Evolutionary conservation across 1,140 invertebrate genomes (phyloP).

Genomic region (Oppia nitens): DNA sequence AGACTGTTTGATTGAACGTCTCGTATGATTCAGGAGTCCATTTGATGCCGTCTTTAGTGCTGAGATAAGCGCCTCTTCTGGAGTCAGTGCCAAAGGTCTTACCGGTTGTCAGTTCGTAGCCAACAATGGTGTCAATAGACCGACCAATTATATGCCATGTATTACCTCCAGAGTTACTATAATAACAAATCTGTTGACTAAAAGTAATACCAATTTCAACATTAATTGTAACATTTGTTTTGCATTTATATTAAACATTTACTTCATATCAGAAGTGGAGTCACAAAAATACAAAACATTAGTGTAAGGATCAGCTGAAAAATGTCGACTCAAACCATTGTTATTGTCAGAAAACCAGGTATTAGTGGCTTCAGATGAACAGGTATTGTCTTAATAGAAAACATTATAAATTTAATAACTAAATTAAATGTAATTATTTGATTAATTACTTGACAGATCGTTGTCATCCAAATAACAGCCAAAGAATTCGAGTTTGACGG

Average conservation of each 20-base stretch:
- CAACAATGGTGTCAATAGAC: constrained; percentile 10
- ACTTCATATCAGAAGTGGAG: constrained; percentile 19
- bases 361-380: not conserved
- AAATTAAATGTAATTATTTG: not conserved
- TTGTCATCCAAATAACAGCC: constrained; percentile 11
- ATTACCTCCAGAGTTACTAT: not conserved
- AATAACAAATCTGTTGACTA: constrained; percentile 14
- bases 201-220: constrained; percentile 3
- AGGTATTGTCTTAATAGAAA: not conserved
- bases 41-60: constrained; percentile 11
- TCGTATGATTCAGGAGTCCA: constrained; percentile 16
- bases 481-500: constrained; percentile 4
- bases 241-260: not conserved
- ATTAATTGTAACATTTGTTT: not conserved
- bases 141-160: not conserved
- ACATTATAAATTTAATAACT: not conserved
- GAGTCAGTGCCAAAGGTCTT: constrained; percentile 18
- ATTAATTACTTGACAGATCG: constrained; percentile 2
- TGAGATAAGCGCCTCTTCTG: constrained; percentile 14
- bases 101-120: constrained; percentile 17
- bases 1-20: constrained; percentile 14
- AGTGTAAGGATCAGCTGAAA: constrained; percentile 15
- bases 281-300: constrained; percentile 20
- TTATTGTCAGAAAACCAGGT: constrained; percentile 19
- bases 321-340: constrained; percentile 14